phyloP scores from a whole-genome alignment of 2,888 invertebrate genomes.

The Dryococelus australis region DNA sequence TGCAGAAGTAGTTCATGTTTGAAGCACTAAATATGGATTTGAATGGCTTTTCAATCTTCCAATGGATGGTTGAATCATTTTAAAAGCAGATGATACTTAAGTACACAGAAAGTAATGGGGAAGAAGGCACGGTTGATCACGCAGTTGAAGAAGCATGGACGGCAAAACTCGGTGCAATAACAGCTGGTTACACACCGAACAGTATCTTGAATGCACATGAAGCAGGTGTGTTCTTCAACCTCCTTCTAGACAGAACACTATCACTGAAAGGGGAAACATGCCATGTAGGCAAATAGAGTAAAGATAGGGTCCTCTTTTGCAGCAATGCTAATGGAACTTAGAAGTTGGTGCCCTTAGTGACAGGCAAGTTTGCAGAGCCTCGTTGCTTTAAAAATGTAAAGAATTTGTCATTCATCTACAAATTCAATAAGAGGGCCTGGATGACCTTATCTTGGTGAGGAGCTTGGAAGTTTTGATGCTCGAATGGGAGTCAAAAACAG shows the following conservation, averaged over 20 bases:
- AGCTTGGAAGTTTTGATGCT: neutral
- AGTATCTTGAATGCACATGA: neutral
- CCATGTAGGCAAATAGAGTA: neutral
- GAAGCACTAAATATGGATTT: no score
- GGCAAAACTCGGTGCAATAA: neutral
- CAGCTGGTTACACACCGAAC: neutral
- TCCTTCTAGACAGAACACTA: slow-evolving; percentile 26
- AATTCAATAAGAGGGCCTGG: neutral
- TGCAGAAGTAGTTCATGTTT: neutral
- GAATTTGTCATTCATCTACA: neutral
- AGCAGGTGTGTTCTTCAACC: neutral
- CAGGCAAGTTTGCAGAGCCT: neutral
- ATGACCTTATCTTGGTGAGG: neutral
- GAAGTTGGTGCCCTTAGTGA: neutral
- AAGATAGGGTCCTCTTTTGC: neutral
- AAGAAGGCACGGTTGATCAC: neutral
- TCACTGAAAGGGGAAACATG: neutral
- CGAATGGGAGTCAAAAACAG: neutral
- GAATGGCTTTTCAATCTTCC: neutral
- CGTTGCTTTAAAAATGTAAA: slow-evolving; percentile 33
- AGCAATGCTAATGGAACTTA: neutral
- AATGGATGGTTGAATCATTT: neutral
- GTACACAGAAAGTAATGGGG: neutral
- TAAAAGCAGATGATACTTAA: neutral
- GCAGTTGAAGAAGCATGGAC: neutral